Base-by-base conservation (phyloP, 2,888 invertebrate genomes). In the Callyntrura guangdongensis region DNA sequence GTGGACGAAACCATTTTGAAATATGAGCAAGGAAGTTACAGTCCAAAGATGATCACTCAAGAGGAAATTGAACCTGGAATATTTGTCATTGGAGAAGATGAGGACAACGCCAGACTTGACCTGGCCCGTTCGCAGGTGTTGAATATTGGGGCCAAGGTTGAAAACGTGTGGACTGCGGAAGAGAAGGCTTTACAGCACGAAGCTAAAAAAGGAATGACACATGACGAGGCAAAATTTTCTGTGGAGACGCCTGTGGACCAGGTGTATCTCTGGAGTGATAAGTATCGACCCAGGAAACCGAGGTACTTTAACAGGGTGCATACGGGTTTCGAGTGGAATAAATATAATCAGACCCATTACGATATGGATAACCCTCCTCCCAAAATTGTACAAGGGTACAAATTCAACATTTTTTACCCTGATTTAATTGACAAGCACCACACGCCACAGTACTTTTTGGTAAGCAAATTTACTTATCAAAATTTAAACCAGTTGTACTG, bases 301-400 rank as follows among this genome's bases (percentile, higher is more conserved):
- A 95, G 99, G 22, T 99, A 99, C 95, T 99, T 99, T 95, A 99
- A 99, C 96, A 96, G 98, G 88, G 98, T 98, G 3, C 98, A 98
- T 95, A 98, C 98, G 0, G 99, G 99, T 17, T 99, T 99, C 95
- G 99, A 99, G 95, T 99, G 99, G 99, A 99, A 99, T 96, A 99
- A 99, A 95, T 99, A 99, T 95, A 99, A 99, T 95, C 99, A 99
- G 95, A 99, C 99, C 0, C 99, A 99, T 95, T 99, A 99, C 95
- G 99, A 99, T 95, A 99, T 99, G 97, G 99, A 99, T 95, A 99
- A 99, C 96, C 99, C 99, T 82, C 99, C 99, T 9, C 99, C 99
- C 0, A 99, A 99, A 96, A 99, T 99, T 94, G 99, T 99, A 0
- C 99, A 99, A 95, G 99, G 99, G 8, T 99, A 99, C 96, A 99